Evolutionary conservation across 2,888 invertebrate genomes (phyloP).

Genomic region (Eupelmus urozonus): DNA sequence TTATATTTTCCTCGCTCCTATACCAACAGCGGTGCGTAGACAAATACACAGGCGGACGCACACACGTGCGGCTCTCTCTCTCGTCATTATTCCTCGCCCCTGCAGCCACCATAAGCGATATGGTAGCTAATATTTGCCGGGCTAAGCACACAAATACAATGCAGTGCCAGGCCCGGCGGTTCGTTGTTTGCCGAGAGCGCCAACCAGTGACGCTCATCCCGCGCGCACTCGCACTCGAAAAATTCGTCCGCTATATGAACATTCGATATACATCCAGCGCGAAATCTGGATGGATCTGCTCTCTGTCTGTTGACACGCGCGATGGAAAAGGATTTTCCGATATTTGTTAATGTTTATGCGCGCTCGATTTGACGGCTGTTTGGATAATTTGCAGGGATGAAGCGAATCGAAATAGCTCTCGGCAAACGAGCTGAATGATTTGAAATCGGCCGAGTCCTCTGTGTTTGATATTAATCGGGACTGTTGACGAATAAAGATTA

Average conservation of each 20-base stretch:
- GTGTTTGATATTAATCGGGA: background rate
- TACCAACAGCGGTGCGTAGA: background rate
- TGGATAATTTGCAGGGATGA: background rate
- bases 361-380: background rate
- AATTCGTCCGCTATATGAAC: background rate
- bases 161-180: slow-evolving; percentile 56
- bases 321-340: slow-evolving; percentile 8
- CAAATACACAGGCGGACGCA: slow-evolving; percentile 46
- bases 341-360: slow-evolving; percentile 31
- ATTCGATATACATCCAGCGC: background rate
- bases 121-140: slow-evolving; percentile 76
- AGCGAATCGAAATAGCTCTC: slow-evolving; percentile 25
- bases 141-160: slow-evolving; percentile 75
- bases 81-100: slow-evolving; percentile 54
- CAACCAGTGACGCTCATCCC: slow-evolving; percentile 70
- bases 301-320: background rate
- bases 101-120: slow-evolving; percentile 71
- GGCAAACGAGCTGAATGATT: background rate
- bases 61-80: slow-evolving; percentile 50
- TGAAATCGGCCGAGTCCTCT: background rate
- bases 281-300: background rate
- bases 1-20: slow-evolving; percentile 33
- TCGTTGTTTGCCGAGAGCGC: slow-evolving; percentile 66
- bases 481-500: background rate
- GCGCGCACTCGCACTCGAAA: background rate